A percentile compares a stretch with the other conserved stretches of the same genome.
These are phyloP conservation scores for Hemicrepidius hirtus DNA, from an alignment of 2,888 invertebrate genomes.

Conservation along the genomic window DNA sequence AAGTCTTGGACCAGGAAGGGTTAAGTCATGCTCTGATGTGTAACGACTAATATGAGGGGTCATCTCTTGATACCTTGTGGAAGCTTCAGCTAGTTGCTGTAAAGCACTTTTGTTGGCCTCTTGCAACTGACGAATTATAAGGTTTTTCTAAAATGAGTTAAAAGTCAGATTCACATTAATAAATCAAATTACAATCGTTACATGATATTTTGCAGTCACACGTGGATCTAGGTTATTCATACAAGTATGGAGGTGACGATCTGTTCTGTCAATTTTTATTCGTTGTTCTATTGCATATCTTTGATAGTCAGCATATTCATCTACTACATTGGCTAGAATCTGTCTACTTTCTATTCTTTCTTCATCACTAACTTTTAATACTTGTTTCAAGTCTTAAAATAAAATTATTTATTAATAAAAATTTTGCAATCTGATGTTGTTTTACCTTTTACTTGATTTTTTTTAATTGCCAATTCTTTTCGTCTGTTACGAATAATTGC, in stretches of 20 bases:
- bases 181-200: conserved; percentile 51
- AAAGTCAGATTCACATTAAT: background rate
- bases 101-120: conserved; percentile 76
- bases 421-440: conserved; percentile 14
- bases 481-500: conserved; percentile 59
- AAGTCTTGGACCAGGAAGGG: conserved; percentile 59
- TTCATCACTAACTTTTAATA: conserved; percentile 59
- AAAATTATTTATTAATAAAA: background rate
- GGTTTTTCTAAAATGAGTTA: conserved; percentile 72
- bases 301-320: conserved; percentile 42
- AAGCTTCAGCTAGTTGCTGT: conserved; percentile 75
- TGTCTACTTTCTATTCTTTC: conserved; percentile 58
- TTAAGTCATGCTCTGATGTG: conserved; percentile 61
- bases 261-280: conserved; percentile 72
- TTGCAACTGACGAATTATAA: conserved; percentile 76
- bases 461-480: conserved; percentile 59
- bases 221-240: conserved; percentile 69
- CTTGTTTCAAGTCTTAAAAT: conserved; percentile 54
- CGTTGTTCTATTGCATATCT: conserved; percentile 62
- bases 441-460: conserved; percentile 54
- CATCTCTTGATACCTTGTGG: conserved; percentile 63
- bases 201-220: conserved; percentile 64
- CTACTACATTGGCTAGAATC: conserved; percentile 34
- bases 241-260: conserved; percentile 69
- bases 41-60: conserved; percentile 64